Evolutionary conservation across 2,797 vertebrate genomes (phyloP).

Genomic region (Anguilla anguilla): DNA sequence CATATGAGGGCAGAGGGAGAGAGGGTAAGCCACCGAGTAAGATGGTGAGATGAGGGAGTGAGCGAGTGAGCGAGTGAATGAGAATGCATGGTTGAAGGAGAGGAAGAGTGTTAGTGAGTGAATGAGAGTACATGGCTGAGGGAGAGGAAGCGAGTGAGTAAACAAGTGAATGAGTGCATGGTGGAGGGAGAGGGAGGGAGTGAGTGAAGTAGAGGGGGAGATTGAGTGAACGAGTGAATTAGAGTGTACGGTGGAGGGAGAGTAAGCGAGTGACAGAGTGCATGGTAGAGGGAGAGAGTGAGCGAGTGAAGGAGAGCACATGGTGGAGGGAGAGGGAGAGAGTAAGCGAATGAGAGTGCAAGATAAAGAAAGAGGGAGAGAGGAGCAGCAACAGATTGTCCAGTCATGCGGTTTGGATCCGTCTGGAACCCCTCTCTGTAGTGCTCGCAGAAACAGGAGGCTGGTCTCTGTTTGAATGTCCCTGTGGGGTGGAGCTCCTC

Average conservation of each 20-base stretch:
- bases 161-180: neutral
- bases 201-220: neutral
- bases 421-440: neutral
- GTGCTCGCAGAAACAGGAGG: neutral
- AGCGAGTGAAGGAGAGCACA: neutral
- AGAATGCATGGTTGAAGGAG: neutral
- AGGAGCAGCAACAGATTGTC: neutral
- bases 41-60: neutral
- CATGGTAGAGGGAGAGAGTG: constrained; percentile 20
- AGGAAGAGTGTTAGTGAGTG: constrained; percentile 22
- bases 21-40: neutral
- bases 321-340: neutral
- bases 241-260: neutral
- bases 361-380: neutral
- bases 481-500: neutral
- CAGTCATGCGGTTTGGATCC: neutral
- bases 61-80: neutral
- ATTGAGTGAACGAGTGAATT: neutral
- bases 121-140: neutral
- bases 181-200: neutral
- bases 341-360: neutral
- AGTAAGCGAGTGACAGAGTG: neutral
- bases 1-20: no score
- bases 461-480: neutral
- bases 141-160: neutral